Evolutionary conservation across 2,113 vertebrate genomes (phyloP).

Genomic region (Gasterosteus nipponicus): DNA sequence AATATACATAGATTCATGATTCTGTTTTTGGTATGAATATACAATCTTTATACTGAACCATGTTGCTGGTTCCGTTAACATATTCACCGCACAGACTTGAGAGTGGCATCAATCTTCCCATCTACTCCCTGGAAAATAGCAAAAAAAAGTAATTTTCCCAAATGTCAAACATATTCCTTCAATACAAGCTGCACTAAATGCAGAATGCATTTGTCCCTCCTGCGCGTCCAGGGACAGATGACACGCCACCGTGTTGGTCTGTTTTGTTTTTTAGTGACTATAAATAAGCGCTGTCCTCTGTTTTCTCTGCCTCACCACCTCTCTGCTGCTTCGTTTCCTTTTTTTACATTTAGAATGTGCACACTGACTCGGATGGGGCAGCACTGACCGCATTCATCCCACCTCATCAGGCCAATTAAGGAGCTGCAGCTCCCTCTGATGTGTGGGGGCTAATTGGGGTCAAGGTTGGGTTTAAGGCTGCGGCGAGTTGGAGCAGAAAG

Average conservation of each 20-base stretch:
- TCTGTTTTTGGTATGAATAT: too few species aligned
- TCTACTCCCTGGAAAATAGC: neutral
- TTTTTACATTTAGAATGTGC: conserved; percentile 8
- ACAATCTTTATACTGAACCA: neutral
- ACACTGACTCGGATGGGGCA: conserved; percentile 26
- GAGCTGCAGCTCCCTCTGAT: conserved; percentile 67
- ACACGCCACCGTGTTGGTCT: neutral
- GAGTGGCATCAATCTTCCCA: neutral
- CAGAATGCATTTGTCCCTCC: neutral
- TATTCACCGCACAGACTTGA: neutral
- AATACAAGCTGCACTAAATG: neutral
- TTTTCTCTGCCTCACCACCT: neutral
- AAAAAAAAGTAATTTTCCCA: neutral
- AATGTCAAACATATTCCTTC: neutral
- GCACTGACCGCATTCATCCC: conserved; percentile 68
- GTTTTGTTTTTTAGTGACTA: neutral
- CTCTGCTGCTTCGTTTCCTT: neutral
- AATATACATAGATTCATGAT: neutral
- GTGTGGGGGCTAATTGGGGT: conserved; percentile 80
- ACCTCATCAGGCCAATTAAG: conserved; percentile 78
- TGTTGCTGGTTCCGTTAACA: neutral
- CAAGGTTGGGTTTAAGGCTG: conserved; percentile 80
- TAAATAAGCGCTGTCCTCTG: conserved; percentile 1
- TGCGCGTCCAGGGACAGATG: neutral
- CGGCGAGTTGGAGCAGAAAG: conserved; percentile 67